Evolutionary conservation across 1,140 invertebrate species (phyloP).

Genomic region (Cydia splendana): DNA sequence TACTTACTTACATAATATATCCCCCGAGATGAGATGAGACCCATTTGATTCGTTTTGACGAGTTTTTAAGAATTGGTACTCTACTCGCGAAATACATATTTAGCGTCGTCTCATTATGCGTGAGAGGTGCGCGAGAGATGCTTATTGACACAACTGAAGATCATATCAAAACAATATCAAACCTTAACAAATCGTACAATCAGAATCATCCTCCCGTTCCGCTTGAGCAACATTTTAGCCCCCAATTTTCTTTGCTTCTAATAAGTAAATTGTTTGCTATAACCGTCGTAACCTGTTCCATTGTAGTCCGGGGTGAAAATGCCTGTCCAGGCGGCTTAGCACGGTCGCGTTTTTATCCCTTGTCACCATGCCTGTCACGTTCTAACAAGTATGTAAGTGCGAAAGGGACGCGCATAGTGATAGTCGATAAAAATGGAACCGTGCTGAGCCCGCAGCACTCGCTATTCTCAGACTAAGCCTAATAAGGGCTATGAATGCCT

Average conservation of each 20-base stretch:
- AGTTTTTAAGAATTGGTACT: background rate
- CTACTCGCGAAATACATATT: background rate
- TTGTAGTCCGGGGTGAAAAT: conserved; percentile 57
- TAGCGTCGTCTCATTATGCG: background rate
- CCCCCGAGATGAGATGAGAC: no score
- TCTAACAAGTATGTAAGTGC: no score
- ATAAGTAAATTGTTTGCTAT: conserved; percentile 72
- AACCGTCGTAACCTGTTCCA: conserved; percentile 67
- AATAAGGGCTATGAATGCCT: conserved; percentile 7
- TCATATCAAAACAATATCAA: no score
- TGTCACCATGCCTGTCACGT: no score
- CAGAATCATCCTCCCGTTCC: no score
- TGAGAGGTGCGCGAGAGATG: background rate
- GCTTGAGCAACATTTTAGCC: conserved; percentile 49
- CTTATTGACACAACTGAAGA: no score
- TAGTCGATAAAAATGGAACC: no score
- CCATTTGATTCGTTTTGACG: no score
- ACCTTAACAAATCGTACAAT: background rate
- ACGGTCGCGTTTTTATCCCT: no score
- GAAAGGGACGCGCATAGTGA: no score
- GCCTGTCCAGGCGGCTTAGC: conserved; percentile 45
- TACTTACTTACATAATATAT: no score
- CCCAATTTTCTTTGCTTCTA: conserved; percentile 55
- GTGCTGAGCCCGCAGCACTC: no score
- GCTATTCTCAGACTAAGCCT: conserved; percentile 16